Base-by-base conservation (phyloP, 2,888 invertebrate species). In the Sarcophaga rosellei region DNA sequence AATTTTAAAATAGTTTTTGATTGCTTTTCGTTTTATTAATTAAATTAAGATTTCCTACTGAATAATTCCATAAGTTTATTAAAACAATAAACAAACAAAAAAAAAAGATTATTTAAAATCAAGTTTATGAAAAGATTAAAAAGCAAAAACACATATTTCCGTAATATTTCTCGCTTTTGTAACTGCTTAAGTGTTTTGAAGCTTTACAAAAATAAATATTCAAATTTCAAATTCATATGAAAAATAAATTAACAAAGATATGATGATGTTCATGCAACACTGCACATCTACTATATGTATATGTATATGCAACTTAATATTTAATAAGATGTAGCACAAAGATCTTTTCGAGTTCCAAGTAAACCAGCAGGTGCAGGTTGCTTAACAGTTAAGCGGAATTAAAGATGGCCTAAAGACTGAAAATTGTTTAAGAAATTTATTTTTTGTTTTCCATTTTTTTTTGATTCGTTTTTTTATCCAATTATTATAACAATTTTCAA, bases 81-180 rank as follows among this genome's bases (percentile, higher is more conserved):
- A 47, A 68, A 23, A 4, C 15, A 69, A 23, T n/a, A 70, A 15
- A 23, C 35, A 35, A 35, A 35, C n/a, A 44, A 11, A 21, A 15
- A 47, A 47, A 47, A 47, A 17, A 23, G 3, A 12, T 17, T 21
- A 44, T 35, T 72, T 44, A 15, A 72, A 72, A 72, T 72, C 44
- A 72, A 72, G 72, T 72, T 72, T 72, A 72, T 61, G 35, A 72
- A 72, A 59, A 72, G 72, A 72, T 72, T 72, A 72, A 11, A 35
- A 35, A 6, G 15, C 20, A 57, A 57, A 57, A 35, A 70, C 59
- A 17, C 17, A 5, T 59, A n/a, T 72, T 72, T 72, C 72, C 72
- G 57, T 72, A 72, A 72, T 61, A 59, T 68, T 68, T 68, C 21
- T 68, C 0, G 15, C 23, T 21, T n/a, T 68, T n/a, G 35, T 66